Evolutionary conservation across 2,888 invertebrate genomes (phyloP), one percentile per base, ranked within the genome.

Genomic region (Lottia scabra): DNA sequence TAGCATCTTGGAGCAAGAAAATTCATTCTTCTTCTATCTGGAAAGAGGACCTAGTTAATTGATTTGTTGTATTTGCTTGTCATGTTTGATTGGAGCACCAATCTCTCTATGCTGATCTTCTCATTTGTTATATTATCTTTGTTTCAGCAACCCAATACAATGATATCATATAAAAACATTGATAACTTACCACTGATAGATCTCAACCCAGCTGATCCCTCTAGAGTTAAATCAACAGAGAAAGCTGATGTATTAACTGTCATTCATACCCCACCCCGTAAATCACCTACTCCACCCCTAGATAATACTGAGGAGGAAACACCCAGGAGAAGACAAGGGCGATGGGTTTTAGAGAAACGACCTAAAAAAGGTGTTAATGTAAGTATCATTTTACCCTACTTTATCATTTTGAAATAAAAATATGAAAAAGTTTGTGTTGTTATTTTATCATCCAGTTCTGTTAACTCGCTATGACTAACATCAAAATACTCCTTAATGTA

Each of bases 161-260:
- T 85, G 83, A 82, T 81, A 5, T 79, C 81, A 8, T 79, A 80
- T 30, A 83, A 81, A 66, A 83, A 84, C 73, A 64, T 80, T 38
- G 83, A 84, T 19, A 80, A 79, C 65, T 75, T 84, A 30, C 84
- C 84, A 0, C 66, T 75, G 4, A 71, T 84, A 19, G 79, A 80
- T 46, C 68, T 84, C 73, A 80, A 76, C 65, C 81, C 82, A 8
- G 68, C 64, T 12, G 79, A 81, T 1, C 75, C 78, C 3, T 75
- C 73, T 1, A 73, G 65, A 16, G 74, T 78, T 8, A 67, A 81
- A 10, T 80, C 80, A 13, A 75, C 82, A 15, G 82, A 81, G 13
- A 68, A 71, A 13, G 19, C 56, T 56, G 12, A 19, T 45, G 16
- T 62, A 15, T 16, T 26, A 27, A 23, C 56, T 56, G 56, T 62